Evolutionary conservation across 2,888 invertebrate genomes (phyloP), one percentile per base, ranked within the genome.

Genomic region (Drosophila birchii): DNA sequence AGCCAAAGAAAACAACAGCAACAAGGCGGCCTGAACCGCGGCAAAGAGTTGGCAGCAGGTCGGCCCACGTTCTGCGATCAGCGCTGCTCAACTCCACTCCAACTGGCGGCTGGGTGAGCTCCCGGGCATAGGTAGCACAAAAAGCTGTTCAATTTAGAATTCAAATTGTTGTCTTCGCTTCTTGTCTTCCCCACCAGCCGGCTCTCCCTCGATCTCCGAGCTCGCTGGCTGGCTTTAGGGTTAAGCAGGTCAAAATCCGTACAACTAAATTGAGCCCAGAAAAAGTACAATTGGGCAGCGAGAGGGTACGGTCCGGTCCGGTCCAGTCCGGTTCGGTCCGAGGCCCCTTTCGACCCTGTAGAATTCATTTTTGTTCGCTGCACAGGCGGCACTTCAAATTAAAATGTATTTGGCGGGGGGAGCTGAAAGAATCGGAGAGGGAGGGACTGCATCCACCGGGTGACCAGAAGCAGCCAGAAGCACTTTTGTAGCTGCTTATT

Each of bases 221-320:
- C 20, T 16, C 29, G 23, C 34, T 34, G 39, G 72, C 75, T 61
- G 76, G 76, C 73, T 81, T 78, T 82, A 82, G 86, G 91, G 91
- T 91, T 90, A 91, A 89, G 81, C 91, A 91, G 91, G 91, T 91
- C 91, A 91, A 91, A 90, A 85, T 90, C 88, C 82, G 89, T 91
- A 91, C 91, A 91, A 91, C 91, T 91, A 91, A 91, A 91, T 91
- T 91, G 91, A 91, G 90, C 91, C 81, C 82, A 89, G 85, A 86
- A 80, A 86, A 80, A 80, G 86, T 82, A 88, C 84, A 91, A 90
- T 88, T 86, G 90, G 75, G 78, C 69, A 62, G 78, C 38, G 61
- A 76, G 72, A 26, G 26, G 26, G 26, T 29, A 68, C 56, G 59
- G 71, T 18, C 51, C 49, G 54, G 49, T 49, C 32, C 11, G 51